A percentile compares a stretch with the other conserved stretches of the same genome.
phyloP scores from a whole-genome alignment of 2,888 invertebrate genomes.

The Stenolophus ochropezus region DNA sequence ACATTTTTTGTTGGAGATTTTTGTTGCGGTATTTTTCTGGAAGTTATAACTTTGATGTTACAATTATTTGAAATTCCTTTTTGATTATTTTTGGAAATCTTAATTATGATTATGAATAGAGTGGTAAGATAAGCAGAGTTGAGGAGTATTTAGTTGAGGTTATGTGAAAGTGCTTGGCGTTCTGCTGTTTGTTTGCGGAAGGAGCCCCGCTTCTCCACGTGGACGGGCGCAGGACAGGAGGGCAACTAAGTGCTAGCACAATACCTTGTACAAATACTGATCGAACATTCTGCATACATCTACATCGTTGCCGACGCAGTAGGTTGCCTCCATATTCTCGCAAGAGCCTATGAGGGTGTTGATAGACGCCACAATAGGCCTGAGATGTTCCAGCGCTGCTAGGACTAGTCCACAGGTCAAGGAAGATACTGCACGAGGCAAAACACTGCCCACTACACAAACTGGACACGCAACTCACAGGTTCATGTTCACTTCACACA shows the following conservation, averaged over 20 bases:
- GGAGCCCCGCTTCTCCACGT: not conserved
- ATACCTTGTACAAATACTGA: constrained; percentile 80
- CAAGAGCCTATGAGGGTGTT: constrained; percentile 74
- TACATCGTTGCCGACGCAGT: constrained; percentile 77
- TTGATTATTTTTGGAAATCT: too few species aligned
- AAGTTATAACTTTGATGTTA: too few species aligned
- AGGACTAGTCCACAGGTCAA: constrained; percentile 51
- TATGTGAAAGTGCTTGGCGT: not conserved
- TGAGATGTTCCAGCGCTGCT: constrained; percentile 74
- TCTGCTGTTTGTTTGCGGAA: not conserved
- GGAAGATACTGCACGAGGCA: constrained; percentile 31
- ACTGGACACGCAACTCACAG: constrained; percentile 6
- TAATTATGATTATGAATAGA: too few species aligned
- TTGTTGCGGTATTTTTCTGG: too few species aligned
- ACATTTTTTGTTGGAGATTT: too few species aligned
- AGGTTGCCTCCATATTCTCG: constrained; percentile 79
- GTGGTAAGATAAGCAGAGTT: too few species aligned
- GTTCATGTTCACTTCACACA: not conserved
- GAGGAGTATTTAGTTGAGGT: too few species aligned
- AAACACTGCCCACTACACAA: constrained; percentile 33
- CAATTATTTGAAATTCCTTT: too few species aligned
- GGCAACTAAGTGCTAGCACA: constrained; percentile 45
- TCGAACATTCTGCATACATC: constrained; percentile 81
- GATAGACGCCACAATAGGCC: constrained; percentile 74
- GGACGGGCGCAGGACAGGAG: not conserved